Evolutionary conservation across 2,113 vertebrate species (phyloP).

Genomic region (Seriola dumerili): DNA sequence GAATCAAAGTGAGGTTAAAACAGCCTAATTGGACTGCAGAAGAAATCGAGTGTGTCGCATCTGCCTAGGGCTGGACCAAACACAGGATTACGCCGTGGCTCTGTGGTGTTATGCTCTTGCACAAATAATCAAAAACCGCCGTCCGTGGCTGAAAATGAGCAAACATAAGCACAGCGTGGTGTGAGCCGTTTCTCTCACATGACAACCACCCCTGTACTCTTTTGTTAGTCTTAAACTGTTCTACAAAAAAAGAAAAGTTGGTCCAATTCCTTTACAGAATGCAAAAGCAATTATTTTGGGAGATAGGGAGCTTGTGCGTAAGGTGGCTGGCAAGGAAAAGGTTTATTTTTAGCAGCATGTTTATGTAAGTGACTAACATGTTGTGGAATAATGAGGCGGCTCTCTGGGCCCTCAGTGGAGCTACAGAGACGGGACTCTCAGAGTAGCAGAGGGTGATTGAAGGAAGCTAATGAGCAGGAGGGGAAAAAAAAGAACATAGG

Average conservation of each 20-base stretch:
- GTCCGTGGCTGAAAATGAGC: slow-evolving; percentile 9
- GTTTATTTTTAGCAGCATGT: slow-evolving; percentile 81
- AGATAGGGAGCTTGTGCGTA: slow-evolving; percentile 50
- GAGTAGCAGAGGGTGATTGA: slow-evolving; percentile 78
- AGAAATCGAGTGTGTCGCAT: slow-evolving; percentile 63
- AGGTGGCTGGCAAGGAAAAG: slow-evolving; percentile 71
- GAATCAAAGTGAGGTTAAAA: slow-evolving; percentile 72
- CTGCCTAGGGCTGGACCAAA: slow-evolving; percentile 52
- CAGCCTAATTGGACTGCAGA: slow-evolving; percentile 67
- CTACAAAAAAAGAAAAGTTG: slow-evolving; percentile 10
- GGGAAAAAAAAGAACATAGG: slow-evolving; percentile 46
- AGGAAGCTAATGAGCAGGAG: slow-evolving; percentile 81
- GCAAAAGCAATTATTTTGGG: slow-evolving; percentile 66
- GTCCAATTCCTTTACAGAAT: slow-evolving; percentile 52
- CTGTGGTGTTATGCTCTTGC: slow-evolving; percentile 10
- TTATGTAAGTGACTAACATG: slow-evolving; percentile 82
- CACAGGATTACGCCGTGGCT: slow-evolving; percentile 34
- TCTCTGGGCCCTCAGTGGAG: slow-evolving; percentile 72
- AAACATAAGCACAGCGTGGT: slow-evolving; percentile 2
- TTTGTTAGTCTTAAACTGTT: slow-evolving; percentile 59
- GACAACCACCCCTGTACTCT: slow-evolving; percentile 5
- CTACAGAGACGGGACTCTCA: slow-evolving; percentile 75
- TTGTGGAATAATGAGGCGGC: slow-evolving; percentile 83
- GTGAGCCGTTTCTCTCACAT: slow-evolving; percentile 30
- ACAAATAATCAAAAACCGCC: slow-evolving; percentile 36